Percentiles rank a stretch among this genome's conserved stretches.
These are phyloP conservation scores for Anabas testudineus DNA, from an alignment of 2,797 vertebrate species.

Conservation along the genomic window DNA sequence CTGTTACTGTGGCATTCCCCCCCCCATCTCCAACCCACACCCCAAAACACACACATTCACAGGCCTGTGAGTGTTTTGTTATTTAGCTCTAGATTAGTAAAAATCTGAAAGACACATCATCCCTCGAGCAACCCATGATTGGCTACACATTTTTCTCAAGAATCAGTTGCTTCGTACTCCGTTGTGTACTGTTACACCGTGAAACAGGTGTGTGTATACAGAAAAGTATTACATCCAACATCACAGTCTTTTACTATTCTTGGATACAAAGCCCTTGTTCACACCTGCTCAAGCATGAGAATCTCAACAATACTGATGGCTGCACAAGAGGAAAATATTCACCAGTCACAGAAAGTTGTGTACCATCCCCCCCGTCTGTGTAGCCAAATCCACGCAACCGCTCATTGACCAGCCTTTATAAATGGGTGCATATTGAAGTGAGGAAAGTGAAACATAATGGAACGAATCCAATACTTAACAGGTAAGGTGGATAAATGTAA, in stretches of 20 bases:
- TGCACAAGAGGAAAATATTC: slow-evolving; percentile 62
- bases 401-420: slow-evolving; percentile 35
- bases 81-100: slow-evolving; percentile 77
- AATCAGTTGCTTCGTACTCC: slow-evolving; percentile 31
- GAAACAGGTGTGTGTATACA: slow-evolving; percentile 62
- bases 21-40: slow-evolving; percentile 23
- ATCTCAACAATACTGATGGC: slow-evolving; percentile 45
- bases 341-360: slow-evolving; percentile 30
- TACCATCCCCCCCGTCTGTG: slow-evolving; percentile 5
- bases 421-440: slow-evolving; percentile 61
- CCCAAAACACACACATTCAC: slow-evolving; percentile 63
- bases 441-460: slow-evolving; percentile 35
- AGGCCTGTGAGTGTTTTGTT: slow-evolving; percentile 76
- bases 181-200: slow-evolving; percentile 36
- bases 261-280: slow-evolving; percentile 81
- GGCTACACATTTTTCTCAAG: slow-evolving; percentile 40
- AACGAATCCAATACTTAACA: slow-evolving; percentile 45
- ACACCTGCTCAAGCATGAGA: slow-evolving; percentile 51
- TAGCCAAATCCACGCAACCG: slow-evolving; percentile 26
- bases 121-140: slow-evolving; percentile 16
- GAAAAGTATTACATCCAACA: slow-evolving; percentile 68
- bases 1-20: slow-evolving; percentile 71
- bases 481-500: slow-evolving; percentile 54
- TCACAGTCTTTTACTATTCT: slow-evolving; percentile 63
- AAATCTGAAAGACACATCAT: slow-evolving; percentile 38